A percentile compares a stretch with the other conserved stretches of the same genome.
Evolutionary conservation across 1,140 invertebrate species (phyloP).

Genomic region (Aphis gossypii): DNA sequence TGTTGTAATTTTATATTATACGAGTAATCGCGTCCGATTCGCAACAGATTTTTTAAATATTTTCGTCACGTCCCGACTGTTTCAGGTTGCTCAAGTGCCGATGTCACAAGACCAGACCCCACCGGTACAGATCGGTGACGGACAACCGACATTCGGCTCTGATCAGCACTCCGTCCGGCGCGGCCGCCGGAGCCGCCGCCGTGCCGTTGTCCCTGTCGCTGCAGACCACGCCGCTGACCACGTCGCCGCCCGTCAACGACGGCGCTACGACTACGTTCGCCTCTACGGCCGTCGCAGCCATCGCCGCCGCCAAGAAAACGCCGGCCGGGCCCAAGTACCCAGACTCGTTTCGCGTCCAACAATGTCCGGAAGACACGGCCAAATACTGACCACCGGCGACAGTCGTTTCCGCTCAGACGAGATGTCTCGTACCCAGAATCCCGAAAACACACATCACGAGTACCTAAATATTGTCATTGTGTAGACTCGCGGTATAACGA

Average conservation of each 20-base stretch:
- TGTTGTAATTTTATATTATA: no score
- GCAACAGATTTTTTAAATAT: background rate
- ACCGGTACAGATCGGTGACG: slow-evolving; percentile 71
- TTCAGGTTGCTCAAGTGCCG: slow-evolving; percentile 71
- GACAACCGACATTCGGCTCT: slow-evolving; percentile 69
- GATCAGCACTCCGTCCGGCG: slow-evolving; percentile 68
- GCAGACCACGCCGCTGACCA: slow-evolving; percentile 68
- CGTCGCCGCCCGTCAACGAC: slow-evolving; percentile 66
- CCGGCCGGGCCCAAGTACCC: slow-evolving; percentile 61
- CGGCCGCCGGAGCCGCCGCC: slow-evolving; percentile 62
- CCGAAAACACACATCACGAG: background rate
- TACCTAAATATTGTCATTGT: background rate
- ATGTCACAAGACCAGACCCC: slow-evolving; percentile 68
- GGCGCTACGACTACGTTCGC: background rate
- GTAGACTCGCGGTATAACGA: background rate
- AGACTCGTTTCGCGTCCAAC: slow-evolving; percentile 59
- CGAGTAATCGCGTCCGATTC: no score
- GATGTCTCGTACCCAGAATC: background rate
- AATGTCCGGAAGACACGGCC: background rate
- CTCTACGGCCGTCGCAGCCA: slow-evolving; percentile 63
- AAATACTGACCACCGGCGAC: background rate
- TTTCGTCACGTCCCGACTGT: slow-evolving; percentile 15
- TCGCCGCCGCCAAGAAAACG: slow-evolving; percentile 63
- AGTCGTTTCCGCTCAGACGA: background rate
- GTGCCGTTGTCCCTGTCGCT: slow-evolving; percentile 71